A percentile compares a stretch with the other conserved stretches of the same genome.
phyloP scores from a whole-genome alignment of 64 coral and sea anemone genomes.

The Actinia equina region DNA sequence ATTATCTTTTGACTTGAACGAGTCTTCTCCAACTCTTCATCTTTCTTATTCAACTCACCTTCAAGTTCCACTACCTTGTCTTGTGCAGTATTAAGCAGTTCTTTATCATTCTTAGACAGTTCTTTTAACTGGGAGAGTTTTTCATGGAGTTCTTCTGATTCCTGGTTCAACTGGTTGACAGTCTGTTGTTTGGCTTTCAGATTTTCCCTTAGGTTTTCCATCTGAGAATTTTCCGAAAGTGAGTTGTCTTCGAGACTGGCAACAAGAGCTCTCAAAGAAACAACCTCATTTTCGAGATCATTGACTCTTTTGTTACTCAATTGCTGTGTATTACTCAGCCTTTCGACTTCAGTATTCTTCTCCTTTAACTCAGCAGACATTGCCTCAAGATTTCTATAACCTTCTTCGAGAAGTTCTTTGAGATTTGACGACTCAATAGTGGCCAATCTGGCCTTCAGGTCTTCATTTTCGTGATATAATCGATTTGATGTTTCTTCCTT shows the following conservation, averaged over 20 bases:
- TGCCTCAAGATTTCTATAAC: conserved; percentile 70
- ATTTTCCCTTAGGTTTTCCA: conserved; percentile 86
- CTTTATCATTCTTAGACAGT: conserved; percentile 12
- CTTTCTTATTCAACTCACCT: conserved; percentile 5
- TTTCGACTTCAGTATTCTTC: conserved; percentile 56
- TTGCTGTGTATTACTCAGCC: conserved; percentile 31
- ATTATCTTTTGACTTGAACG: not conserved
- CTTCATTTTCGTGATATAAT: conserved; percentile 69
- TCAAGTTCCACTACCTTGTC: conserved; percentile 15
- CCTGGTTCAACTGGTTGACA: conserved; percentile 66
- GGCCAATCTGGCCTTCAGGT: conserved; percentile 52
- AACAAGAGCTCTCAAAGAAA: conserved; percentile 49
- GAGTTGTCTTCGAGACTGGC: conserved; percentile 75
- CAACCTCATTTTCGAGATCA: conserved; percentile 55
- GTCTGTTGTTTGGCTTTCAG: conserved; percentile 73
- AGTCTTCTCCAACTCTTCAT: not conserved
- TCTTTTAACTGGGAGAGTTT: conserved; percentile 35
- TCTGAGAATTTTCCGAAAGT: conserved; percentile 75
- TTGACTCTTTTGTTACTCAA: conserved; percentile 39
- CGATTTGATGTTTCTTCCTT: conserved; percentile 70
- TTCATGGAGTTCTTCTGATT: conserved; percentile 60
- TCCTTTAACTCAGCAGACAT: conserved; percentile 36
- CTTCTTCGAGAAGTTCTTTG: conserved; percentile 78
- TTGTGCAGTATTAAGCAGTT: not conserved
- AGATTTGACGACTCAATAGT: conserved; percentile 68